These are phyloP conservation scores for Xyliphius kryptos DNA, from an alignment of 2,113 vertebrate species.

Conservation along the genomic window DNA sequence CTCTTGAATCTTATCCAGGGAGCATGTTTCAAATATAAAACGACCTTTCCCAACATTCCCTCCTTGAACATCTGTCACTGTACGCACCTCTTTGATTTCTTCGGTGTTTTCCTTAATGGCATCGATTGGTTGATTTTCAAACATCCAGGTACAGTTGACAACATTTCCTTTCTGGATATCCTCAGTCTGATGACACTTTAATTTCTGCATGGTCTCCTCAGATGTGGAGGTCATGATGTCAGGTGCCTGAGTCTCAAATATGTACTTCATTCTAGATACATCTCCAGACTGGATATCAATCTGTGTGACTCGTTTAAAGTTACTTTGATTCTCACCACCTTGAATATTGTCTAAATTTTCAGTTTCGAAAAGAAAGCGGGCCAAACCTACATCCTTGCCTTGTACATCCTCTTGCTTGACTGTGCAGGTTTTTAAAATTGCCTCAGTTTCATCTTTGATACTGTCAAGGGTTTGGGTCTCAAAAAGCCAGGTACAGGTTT, in stretches of 20 bases:
- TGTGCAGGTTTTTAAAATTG: slow-evolving; percentile 66
- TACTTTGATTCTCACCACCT: slow-evolving; percentile 66
- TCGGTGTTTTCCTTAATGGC: slow-evolving; percentile 63
- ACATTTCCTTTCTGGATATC: slow-evolving; percentile 85
- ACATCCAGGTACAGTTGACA: slow-evolving; percentile 77
- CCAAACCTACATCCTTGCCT: slow-evolving; percentile 77
- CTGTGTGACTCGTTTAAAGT: slow-evolving; percentile 68
- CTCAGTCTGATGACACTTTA: slow-evolving; percentile 72
- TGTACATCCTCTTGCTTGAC: slow-evolving; percentile 75
- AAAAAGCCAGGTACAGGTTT: slow-evolving; percentile 85
- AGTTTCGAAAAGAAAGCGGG: slow-evolving; percentile 83
- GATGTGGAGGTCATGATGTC: slow-evolving; percentile 79
- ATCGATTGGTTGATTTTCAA: slow-evolving; percentile 82
- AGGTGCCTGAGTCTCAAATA: slow-evolving; percentile 80
- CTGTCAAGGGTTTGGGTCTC: slow-evolving; percentile 83
- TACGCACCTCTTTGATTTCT: slow-evolving; percentile 54
- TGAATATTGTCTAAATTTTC: slow-evolving; percentile 80
- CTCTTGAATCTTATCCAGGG: slow-evolving; percentile 79
- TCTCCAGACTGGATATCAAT: slow-evolving; percentile 79
- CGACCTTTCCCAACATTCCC: slow-evolving; percentile 80
- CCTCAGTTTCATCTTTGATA: slow-evolving; percentile 76
- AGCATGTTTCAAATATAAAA: slow-evolving; percentile 83
- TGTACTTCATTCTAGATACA: slow-evolving; percentile 79
- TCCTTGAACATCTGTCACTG: slow-evolving; percentile 75
- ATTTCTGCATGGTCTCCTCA: slow-evolving; percentile 70